Evolutionary conservation across 2,797 vertebrate species (phyloP), one percentile per base, ranked within the genome.

Genomic region (Scarus forsteni): DNA sequence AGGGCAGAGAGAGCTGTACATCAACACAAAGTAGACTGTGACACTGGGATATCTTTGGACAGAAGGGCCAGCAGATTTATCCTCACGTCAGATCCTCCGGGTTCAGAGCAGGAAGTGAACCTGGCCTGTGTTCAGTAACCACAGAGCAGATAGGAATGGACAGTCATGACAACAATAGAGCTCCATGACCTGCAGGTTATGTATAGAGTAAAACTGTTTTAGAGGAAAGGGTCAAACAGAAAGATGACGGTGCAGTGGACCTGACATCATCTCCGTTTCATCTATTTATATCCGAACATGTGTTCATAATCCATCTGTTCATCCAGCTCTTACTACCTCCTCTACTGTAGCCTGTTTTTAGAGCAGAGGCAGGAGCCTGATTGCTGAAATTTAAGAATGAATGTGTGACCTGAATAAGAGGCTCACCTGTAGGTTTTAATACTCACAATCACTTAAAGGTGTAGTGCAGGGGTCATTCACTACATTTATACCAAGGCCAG

Each of bases 111-210:
- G 80, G 79, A 82, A 68, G 74, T 71, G 56, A 69, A 53, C 62
- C 27, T 1, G 38, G 81, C 80, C 84, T 77, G n/a, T n/a, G n/a
- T n/a, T n/a, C n/a, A n/a, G n/a, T 89, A 84, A 92, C 91, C 89
- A 81, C 71, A 75, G 86, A 78, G 83, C 84, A 71, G 68, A 75
- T 70, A 70, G 86, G 84, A 91, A 90, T 85, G 73, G 75, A 77
- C 80, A 77, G 76, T 85, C 51, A 70, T 62, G 70, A 85, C 85
- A 80, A 89, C 90, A 91, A 90, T 91, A 87, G 88, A 78, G 71
- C 75, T 75, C 46, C 40, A 38, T 84, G 83, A 87, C 81, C 73
- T 88, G 61, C 70, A 65, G 70, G 80, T 89, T 90, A 92, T 91
- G 83, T 88, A 81, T 91, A 70, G 73, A 67, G 60, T 27, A 39